Conservation (phyloP, 2,888 invertebrate species). For the Cabera pusaria region DNA sequence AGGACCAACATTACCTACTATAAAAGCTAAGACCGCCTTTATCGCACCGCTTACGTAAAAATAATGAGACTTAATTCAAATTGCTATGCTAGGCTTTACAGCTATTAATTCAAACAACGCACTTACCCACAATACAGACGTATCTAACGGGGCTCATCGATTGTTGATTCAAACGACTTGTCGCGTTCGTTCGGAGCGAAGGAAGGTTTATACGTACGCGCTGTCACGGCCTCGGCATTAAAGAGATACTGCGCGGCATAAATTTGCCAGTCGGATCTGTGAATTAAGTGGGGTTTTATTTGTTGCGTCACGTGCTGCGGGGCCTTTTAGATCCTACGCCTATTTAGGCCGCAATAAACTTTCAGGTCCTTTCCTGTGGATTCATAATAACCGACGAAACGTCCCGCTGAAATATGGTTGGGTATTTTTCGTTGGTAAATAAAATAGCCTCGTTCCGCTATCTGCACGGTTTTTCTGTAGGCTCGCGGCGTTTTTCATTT, state of each 20-base stretch:
- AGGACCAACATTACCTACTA: constrained; percentile 9
- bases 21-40: constrained; percentile 11
- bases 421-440: constrained; percentile 33
- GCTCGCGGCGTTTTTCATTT: constrained; percentile 45
- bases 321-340: constrained; percentile 53
- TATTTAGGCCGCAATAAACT: constrained; percentile 54
- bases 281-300: constrained; percentile 80
- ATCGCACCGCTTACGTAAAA: constrained; percentile 22
- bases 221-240: constrained; percentile 74
- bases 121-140: constrained; percentile 38
- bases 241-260: constrained; percentile 75
- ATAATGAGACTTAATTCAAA: constrained; percentile 27
- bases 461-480: constrained; percentile 35
- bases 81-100: constrained; percentile 31
- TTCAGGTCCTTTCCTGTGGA: constrained; percentile 41
- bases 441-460: constrained; percentile 34
- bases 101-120: constrained; percentile 37
- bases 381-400: constrained; percentile 32
- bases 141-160: constrained; percentile 46
- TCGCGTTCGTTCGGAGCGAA: constrained; percentile 51
- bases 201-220: constrained; percentile 73
- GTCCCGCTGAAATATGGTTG: constrained; percentile 24
- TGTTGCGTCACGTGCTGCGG: constrained; percentile 70
- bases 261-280: constrained; percentile 72
- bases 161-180: constrained; percentile 63